Evolutionary conservation across 2,797 vertebrate genomes (phyloP).

Genomic region (Lindbergichthys nudifrons): DNA sequence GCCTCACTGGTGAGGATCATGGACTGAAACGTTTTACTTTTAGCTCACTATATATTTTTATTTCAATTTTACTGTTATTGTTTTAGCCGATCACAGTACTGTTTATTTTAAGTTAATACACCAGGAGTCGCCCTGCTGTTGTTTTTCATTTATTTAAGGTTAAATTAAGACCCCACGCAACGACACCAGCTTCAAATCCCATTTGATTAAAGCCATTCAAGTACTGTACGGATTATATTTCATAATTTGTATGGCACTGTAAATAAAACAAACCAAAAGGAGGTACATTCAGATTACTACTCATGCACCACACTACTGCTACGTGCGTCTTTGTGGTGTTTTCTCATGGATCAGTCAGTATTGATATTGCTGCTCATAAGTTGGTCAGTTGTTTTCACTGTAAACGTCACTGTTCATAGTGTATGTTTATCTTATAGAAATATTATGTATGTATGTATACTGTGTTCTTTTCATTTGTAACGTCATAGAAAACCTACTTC

Average conservation of each 20-base stretch:
- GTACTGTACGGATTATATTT: conserved; percentile 31
- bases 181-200: conserved; percentile 59
- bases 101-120: conserved; percentile 15
- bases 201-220: conserved; percentile 66
- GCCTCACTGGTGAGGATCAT: conserved; percentile 57
- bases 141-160: conserved; percentile 24
- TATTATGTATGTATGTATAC: conserved; percentile 40
- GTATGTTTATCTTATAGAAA: conserved; percentile 56
- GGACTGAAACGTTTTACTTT: conserved; percentile 37
- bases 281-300: conserved; percentile 43
- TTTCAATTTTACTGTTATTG: conserved; percentile 29
- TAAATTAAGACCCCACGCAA: conserved; percentile 23
- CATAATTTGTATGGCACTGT: conserved; percentile 18
- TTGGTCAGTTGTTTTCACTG: conserved; percentile 55
- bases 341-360: conserved; percentile 36
- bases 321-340: conserved; percentile 5
- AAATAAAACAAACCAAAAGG: conserved; percentile 51
- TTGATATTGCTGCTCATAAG: conserved; percentile 69
- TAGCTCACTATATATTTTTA: conserved; percentile 45
- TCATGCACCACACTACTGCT: conserved; percentile 29
- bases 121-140: conserved; percentile 26
- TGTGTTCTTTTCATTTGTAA: conserved; percentile 56
- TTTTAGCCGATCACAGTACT: conserved; percentile 51
- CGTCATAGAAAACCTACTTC: conserved; percentile 51
- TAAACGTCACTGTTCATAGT: conserved; percentile 62